Percentiles rank a stretch among this genome's conserved stretches.
Conservation (phyloP, 1,140 invertebrate genomes). For the Catajapyx aquilonaris region DNA sequence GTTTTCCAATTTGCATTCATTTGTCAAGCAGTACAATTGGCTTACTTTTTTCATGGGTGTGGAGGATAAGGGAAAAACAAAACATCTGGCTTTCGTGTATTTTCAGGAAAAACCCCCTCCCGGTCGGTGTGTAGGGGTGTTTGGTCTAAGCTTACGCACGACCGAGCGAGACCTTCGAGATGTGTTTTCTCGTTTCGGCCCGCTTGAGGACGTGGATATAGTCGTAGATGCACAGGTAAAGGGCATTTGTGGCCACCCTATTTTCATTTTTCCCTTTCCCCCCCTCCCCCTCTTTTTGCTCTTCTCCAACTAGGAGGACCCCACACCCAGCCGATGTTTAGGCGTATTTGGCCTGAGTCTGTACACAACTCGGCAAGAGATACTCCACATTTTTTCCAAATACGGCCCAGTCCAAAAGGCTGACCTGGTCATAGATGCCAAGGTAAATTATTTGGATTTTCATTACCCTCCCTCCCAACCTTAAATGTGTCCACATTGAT, state of each 20-base stretch:
- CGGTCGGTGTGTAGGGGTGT: neutral
- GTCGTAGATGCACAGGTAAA: neutral
- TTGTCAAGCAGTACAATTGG: no score
- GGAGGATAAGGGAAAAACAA: no score
- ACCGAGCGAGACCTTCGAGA: neutral
- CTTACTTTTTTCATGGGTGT: no score
- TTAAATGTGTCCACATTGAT: neutral
- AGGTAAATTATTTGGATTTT: no score
- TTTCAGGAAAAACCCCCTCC: constrained; percentile 5
- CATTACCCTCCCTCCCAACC: no score
- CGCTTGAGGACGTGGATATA: neutral
- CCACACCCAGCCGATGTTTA: constrained; percentile 66
- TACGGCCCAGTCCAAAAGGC: constrained; percentile 81
- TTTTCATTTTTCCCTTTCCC: no score
- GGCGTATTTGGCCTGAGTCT: constrained; percentile 88
- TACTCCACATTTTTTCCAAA: constrained; percentile 83
- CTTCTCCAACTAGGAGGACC: constrained; percentile 71
- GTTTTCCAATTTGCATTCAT: no score
- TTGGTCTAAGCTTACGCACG: neutral
- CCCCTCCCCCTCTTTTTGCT: no score
- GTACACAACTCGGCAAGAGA: constrained; percentile 75
- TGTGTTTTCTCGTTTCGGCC: neutral
- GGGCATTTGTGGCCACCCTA: no score
- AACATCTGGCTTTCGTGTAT: no score
- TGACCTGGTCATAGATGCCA: constrained; percentile 88